Evolutionary conservation across 1,140 invertebrate species (phyloP).

Genomic region (Formica selysi): DNA sequence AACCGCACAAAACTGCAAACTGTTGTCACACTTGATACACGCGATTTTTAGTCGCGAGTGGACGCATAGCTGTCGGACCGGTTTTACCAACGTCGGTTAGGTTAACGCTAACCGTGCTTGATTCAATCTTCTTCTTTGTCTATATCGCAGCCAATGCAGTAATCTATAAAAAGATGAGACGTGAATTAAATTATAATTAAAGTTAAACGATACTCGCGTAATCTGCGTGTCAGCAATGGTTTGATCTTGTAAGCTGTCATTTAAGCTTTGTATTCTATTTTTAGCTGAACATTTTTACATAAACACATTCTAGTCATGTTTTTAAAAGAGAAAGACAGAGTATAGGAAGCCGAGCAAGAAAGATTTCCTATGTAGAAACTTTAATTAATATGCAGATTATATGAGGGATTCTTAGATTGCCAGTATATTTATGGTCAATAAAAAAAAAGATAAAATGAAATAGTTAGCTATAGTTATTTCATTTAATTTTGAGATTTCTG

Average conservation of each 20-base stretch:
- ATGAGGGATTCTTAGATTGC: not conserved
- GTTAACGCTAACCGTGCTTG: conserved; percentile 34
- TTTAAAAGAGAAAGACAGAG: not conserved
- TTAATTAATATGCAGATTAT: not conserved
- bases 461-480: not conserved
- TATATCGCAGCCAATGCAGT: not conserved
- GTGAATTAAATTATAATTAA: not conserved
- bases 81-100: conserved; percentile 44
- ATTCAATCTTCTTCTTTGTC: conserved; percentile 43
- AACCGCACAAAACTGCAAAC: conserved; percentile 11
- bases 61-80: conserved; percentile 35
- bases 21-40: conserved; percentile 31
- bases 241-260: not conserved
- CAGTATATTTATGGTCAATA: not conserved
- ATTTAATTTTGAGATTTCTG: conserved; percentile 15
- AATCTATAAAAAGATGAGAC: not conserved
- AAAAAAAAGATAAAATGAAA: not conserved
- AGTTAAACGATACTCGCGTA: not conserved
- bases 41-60: conserved; percentile 36
- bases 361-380: not conserved
- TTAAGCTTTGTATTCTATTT: not conserved
- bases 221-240: not conserved
- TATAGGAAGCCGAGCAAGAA: not conserved
- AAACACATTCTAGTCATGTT: not conserved
- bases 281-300: not conserved